Base-by-base conservation (phyloP, 2,888 invertebrate genomes). In the Erpobdella octoculata region DNA sequence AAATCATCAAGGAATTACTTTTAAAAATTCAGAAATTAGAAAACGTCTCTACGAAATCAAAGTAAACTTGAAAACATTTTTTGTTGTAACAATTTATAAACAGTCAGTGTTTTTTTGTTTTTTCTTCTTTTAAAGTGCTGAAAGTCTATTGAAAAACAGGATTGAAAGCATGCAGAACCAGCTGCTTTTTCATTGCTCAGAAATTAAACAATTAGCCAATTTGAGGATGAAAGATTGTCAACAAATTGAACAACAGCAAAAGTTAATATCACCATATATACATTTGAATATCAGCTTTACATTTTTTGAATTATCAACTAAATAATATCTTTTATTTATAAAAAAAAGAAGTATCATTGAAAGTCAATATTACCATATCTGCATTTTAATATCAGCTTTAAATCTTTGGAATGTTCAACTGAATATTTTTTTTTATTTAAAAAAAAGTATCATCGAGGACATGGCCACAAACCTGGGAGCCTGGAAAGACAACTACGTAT, bases 171-270 rank as follows among this genome's bases (percentile, higher is more conserved):
- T 84, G 38, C 82, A 83, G 76, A 82, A 82, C 73, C 84, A 85
- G 77, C 85, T 85, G 76, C 78, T 83, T 53, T 85, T 85, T 74
- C 78, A 85, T 38, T 85, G 85, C 74, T 81, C 84, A 70, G 86
- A 86, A 77, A 81, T 86, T 18, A 76, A 83, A 38, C 81, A 84
- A 68, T 77, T 85, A 73, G 79, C 80, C 6, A 76, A 76, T 37
- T 79, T 84, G 37, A 77, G 82, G 69, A 15, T 48, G 12, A n/a
- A 25, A 15, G 69, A 69, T 37, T 25, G 35, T 36, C 78, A 62
- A 33, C 62, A 62, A 62, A 9, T 62, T 31, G 62, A 62, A 35
- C 62, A 62, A 62, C 62, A 62, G 31, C 31, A 62, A 62, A 62
- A 62, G 62, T 62, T 28, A 62, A 35, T 3, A 28, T 4, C 8